Base-by-base conservation (phyloP, 2,888 invertebrate species). In the Hirudinaria manillensis region DNA sequence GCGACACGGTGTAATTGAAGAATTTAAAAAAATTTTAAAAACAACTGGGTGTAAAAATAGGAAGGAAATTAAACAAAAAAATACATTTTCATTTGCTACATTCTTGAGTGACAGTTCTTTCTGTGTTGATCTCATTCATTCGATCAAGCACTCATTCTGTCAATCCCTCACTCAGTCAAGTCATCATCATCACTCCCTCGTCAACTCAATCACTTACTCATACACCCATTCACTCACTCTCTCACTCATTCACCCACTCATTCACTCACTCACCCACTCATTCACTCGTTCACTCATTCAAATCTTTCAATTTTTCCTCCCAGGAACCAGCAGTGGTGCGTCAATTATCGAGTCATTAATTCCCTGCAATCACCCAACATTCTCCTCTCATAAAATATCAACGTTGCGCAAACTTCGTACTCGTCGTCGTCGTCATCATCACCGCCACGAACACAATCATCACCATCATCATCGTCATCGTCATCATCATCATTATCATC, bases 401-500 rank as follows among this genome's bases (percentile, higher is more conserved):
- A 38, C 38, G 10, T 38, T 38, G 38, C 4, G 10, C 4, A 38
- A 38, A 38, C 3, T 21, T 67, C 67, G 24, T 67, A 4, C 4
- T 16, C 67, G 24, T 67, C 34, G 24, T 67, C 67, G 29, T 32
- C 67, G 24, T 67, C 27, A 24, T 24, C 67, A 67, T 67, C 67
- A 34, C 24, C 34, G 24, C 24, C 27, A 24, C 21, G 13, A 53
- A 16, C 53, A 53, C 21, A 13, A 67, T 67, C 67, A 67, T 67
- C 67, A 67, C 32, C 67, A 67, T 67, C 34, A 67, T 67, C 67
- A 24, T 32, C 67, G 24, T 67, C 27, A 24, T 24, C 67, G 24
- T 67, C 67, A 34, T 67, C 34, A 67, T 67, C 27, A 24, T 67
- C 67, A 67, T 67, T 27, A 67, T 16, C 67, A 67, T 67, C 34